These are phyloP conservation scores for Lacanobia oleracea DNA, from an alignment of 2,888 invertebrate genomes.

Conservation along the genomic window DNA sequence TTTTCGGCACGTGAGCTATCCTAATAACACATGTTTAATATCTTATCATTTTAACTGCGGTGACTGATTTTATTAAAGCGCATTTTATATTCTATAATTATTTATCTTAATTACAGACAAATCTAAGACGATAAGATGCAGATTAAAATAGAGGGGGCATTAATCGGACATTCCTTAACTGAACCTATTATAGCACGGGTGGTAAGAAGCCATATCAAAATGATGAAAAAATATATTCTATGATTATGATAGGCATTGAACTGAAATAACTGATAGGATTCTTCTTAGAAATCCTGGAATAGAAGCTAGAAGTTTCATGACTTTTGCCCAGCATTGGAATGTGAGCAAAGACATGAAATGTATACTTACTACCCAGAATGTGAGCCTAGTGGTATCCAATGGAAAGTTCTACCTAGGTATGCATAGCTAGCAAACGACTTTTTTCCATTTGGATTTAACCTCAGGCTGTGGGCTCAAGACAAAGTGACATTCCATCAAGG, in stretches of 20 bases:
- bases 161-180: neutral
- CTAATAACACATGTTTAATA: conserved; percentile 10
- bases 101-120: conserved; percentile 20
- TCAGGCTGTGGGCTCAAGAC: too few species aligned
- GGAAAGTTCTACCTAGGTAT: too few species aligned
- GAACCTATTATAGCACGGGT: neutral
- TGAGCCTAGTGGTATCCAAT: too few species aligned
- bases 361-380: too few species aligned
- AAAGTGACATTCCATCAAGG: too few species aligned
- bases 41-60: conserved; percentile 23
- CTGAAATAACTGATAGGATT: neutral
- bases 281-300: neutral
- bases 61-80: conserved; percentile 34
- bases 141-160: conserved; percentile 22
- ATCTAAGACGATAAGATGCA: conserved; percentile 19
- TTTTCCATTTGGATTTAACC: too few species aligned
- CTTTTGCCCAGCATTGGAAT: too few species aligned
- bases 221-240: neutral
- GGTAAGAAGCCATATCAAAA: neutral
- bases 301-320: too few species aligned
- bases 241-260: neutral
- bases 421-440: too few species aligned
- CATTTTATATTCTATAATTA: conserved; percentile 14
- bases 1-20: conserved; percentile 5
- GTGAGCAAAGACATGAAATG: too few species aligned